phyloP scores from a whole-genome alignment of 2,888 invertebrate genomes.

The Noctuana brunneofusca region DNA sequence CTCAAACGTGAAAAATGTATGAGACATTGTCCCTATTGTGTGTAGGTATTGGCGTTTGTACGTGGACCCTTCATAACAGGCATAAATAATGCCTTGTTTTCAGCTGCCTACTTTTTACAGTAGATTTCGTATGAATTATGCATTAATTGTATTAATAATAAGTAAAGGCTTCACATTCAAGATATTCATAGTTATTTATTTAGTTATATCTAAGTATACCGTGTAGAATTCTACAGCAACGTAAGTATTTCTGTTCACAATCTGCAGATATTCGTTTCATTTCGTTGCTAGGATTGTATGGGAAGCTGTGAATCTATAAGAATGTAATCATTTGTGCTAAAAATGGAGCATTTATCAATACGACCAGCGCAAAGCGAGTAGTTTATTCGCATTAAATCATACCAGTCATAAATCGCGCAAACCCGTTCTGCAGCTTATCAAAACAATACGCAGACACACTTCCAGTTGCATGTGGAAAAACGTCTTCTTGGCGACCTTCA shows the following conservation, averaged over 20 bases:
- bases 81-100: not conserved
- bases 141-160: not conserved
- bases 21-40: not conserved
- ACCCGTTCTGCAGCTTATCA: slow-evolving; percentile 83
- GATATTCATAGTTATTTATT: not conserved
- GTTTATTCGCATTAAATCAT: slow-evolving; percentile 83
- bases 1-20: not conserved
- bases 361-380: slow-evolving; percentile 73
- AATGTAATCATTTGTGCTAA: slow-evolving; percentile 54
- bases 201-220: not conserved
- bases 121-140: slow-evolving; percentile 3
- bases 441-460: slow-evolving; percentile 83
- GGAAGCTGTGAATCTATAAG: slow-evolving; percentile 17
- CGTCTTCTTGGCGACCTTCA: slow-evolving; percentile 55
- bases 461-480: slow-evolving; percentile 64
- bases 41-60: not conserved
- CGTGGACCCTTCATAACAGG: not conserved
- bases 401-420: slow-evolving; percentile 79
- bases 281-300: not conserved
- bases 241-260: not conserved
- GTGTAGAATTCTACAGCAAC: not conserved
- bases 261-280: not conserved
- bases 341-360: slow-evolving; percentile 77
- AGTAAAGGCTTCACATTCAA: not conserved
- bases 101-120: slow-evolving; percentile 7